Conservation (phyloP, 2,113 vertebrate genomes). For the Petroica traversi region DNA sequence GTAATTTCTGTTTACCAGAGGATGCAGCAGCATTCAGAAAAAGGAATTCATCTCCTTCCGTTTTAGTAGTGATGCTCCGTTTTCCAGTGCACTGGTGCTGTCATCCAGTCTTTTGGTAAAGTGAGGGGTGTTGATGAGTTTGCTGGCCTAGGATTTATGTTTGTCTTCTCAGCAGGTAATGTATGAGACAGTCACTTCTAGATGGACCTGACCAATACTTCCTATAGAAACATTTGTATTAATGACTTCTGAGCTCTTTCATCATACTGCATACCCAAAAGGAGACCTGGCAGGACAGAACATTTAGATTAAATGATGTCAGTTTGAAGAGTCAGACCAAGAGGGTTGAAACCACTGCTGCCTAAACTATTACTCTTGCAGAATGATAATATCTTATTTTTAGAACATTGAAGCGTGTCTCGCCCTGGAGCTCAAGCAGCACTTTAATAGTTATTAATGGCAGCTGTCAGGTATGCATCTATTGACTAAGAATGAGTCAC, state of each 20-base stretch:
- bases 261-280: neutral
- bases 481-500: slow-evolving; percentile 67
- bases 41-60: neutral
- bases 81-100: neutral
- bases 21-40: neutral
- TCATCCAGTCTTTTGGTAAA: neutral
- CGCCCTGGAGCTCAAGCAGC: slow-evolving; percentile 5
- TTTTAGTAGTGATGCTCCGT: neutral
- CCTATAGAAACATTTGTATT: slow-evolving; percentile 16
- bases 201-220: neutral
- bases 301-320: slow-evolving; percentile 46
- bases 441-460: slow-evolving; percentile 75
- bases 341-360: slow-evolving; percentile 44
- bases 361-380: slow-evolving; percentile 45
- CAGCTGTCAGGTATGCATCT: slow-evolving; percentile 56
- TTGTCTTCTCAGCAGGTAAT: neutral
- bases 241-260: slow-evolving; percentile 24
- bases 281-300: slow-evolving; percentile 25
- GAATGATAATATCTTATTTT: slow-evolving; percentile 69
- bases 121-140: slow-evolving; percentile 4
- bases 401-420: slow-evolving; percentile 62
- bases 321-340: slow-evolving; percentile 41
- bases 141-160: slow-evolving; percentile 30
- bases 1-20: neutral
- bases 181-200: slow-evolving; percentile 15